These are phyloP conservation scores for Coendou prehensilis DNA, from an alignment of 2,797 vertebrate genomes.

Conservation along the genomic window DNA sequence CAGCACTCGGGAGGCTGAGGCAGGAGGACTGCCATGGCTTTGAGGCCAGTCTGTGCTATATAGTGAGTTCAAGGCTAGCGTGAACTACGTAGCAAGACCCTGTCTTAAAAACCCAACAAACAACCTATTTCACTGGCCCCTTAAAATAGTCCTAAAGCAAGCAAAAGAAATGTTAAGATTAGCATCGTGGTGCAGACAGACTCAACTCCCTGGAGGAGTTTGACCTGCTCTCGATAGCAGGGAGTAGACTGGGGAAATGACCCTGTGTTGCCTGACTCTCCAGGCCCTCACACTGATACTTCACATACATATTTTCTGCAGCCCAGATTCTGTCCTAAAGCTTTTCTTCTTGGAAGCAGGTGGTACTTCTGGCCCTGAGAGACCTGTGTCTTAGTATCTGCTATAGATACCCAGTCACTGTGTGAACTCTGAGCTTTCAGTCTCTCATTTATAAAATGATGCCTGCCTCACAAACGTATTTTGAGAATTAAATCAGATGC, in stretches of 20 bases:
- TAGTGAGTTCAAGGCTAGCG: neutral
- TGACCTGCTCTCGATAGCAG: neutral
- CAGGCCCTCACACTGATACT: neutral
- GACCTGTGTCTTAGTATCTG: neutral
- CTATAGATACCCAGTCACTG: neutral
- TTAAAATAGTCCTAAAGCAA: slow-evolving; percentile 24
- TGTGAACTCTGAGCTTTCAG: neutral
- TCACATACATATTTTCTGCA: neutral
- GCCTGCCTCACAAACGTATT: neutral
- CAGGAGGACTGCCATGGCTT: neutral
- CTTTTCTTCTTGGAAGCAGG: slow-evolving; percentile 25
- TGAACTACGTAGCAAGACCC: neutral
- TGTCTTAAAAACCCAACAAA: neutral
- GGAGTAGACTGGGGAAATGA: neutral
- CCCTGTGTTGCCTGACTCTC: neutral
- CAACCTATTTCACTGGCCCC: neutral
- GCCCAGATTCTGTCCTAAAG: neutral
- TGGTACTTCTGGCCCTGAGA: neutral
- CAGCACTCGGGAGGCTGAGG: neutral
- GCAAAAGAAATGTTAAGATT: neutral
- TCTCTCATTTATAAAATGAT: slow-evolving; percentile 39
- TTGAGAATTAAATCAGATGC: slow-evolving; percentile 53
- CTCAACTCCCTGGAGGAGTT: neutral
- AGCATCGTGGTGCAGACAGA: neutral
- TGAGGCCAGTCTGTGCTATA: neutral